phyloP scores from a whole-genome alignment of 1,140 invertebrate genomes.

The Zeugodacus cucurbitae region DNA sequence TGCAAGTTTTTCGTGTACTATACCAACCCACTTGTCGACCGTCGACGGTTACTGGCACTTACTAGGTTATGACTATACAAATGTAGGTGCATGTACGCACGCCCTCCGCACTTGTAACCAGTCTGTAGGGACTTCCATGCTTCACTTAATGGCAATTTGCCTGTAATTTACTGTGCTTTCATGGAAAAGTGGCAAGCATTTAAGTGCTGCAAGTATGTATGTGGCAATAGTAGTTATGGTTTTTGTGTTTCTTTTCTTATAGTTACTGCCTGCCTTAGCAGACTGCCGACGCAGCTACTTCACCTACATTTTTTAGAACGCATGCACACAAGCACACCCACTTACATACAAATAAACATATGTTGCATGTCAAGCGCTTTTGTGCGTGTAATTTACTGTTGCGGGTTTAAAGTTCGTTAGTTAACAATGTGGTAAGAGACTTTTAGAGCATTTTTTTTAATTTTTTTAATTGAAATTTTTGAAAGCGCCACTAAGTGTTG shows the following conservation, averaged over 20 bases:
- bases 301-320: neutral
- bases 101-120: constrained; percentile 6
- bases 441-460: neutral
- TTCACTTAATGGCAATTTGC: neutral
- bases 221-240: neutral
- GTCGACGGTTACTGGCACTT: neutral
- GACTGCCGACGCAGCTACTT: constrained; percentile 1
- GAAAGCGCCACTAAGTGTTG: neutral
- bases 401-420: constrained; percentile 9
- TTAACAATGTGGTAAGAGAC: neutral
- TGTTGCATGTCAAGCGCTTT: neutral
- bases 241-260: neutral
- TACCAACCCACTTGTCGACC: neutral
- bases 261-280: neutral
- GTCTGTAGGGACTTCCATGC: neutral
- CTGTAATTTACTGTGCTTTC: neutral
- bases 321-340: neutral
- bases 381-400: neutral
- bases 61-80: neutral
- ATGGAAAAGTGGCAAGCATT: neutral
- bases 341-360: neutral
- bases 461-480: neutral
- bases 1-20: constrained; percentile 8
- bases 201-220: neutral
- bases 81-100: neutral